These are phyloP conservation scores for Threskiornis aethiopicus DNA, from an alignment of 2,797 vertebrate species.

Conservation along the genomic window DNA sequence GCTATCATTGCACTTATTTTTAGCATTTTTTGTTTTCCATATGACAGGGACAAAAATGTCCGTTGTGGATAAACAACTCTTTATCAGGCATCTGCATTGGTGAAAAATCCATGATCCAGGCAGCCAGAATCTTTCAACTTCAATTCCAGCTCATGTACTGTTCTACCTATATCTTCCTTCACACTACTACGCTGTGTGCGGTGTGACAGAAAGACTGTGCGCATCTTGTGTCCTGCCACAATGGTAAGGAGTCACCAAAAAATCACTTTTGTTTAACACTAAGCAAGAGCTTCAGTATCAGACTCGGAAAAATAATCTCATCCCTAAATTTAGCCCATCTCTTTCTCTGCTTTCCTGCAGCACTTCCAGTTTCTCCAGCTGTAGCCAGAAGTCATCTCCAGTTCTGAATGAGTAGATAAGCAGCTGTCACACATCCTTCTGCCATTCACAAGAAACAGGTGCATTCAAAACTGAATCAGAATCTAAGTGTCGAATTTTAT, in stretches of 20 bases:
- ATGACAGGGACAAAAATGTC: neutral
- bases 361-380: neutral
- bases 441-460: conserved; percentile 12
- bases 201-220: neutral
- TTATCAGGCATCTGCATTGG: neutral
- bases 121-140: neutral
- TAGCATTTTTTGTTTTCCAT: neutral
- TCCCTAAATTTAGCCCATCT: neutral
- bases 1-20: neutral
- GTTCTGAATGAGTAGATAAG: conserved; percentile 2
- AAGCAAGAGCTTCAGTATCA: neutral
- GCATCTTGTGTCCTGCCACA: neutral
- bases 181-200: neutral
- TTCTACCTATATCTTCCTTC: neutral
- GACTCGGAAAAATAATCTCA: neutral
- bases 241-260: neutral
- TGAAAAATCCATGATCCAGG: neutral
- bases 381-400: neutral
- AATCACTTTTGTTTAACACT: neutral
- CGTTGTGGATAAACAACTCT: neutral
- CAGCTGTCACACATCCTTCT: neutral
- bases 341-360: neutral
- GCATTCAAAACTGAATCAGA: neutral
- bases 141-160: neutral
- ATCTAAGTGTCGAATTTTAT: neutral